Base-by-base conservation (phyloP, 2,797 vertebrate genomes). In the Anableps anableps region DNA sequence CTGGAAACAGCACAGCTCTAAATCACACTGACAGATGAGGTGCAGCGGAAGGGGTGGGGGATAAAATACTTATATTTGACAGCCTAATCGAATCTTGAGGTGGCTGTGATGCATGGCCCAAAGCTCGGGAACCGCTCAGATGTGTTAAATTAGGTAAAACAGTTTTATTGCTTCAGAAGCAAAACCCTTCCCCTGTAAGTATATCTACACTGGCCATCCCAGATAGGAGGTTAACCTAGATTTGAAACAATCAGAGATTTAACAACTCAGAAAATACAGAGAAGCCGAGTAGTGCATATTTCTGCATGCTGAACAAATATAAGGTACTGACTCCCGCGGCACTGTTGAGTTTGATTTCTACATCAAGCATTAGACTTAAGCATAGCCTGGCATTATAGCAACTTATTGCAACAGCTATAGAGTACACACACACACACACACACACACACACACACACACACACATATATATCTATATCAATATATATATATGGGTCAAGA, bases 41-140 rank as follows among this genome's bases (percentile, higher is more conserved):
- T 2, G 43, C 1, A 4, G 60, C n/a, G 4, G 2, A 58, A 78
- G 55, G 2, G 43, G 2, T 10, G 50, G 36, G 10, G 2, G 50
- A 58, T 76, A 81, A 89, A 88, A 84, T 86, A 82, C 64, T 85
- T 70, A 83, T 75, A 89, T 83, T 83, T 87, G 89, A 93, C 88
- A 91, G 87, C 29, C 76, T 91, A 89, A 93, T 93, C 86, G 88
- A 84, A 88, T 93, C 91, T 88, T 62, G 77, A 83, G 81, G 88
- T 88, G 88, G 80, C 83, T 85, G 77, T 86, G 86, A 88, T 84
- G 74, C 82, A 88, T 86, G 87, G 82, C 88, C 88, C 73, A 85
- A 66, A 79, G 86, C 87, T 80, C 77, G 38, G 74, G 74, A 60
- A 78, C 77, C 84, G 82, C 85, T 90, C 47, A 89, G 76, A 89